Conservation (phyloP, 2,888 invertebrate genomes). For the Leptarthrus brevirostris region DNA sequence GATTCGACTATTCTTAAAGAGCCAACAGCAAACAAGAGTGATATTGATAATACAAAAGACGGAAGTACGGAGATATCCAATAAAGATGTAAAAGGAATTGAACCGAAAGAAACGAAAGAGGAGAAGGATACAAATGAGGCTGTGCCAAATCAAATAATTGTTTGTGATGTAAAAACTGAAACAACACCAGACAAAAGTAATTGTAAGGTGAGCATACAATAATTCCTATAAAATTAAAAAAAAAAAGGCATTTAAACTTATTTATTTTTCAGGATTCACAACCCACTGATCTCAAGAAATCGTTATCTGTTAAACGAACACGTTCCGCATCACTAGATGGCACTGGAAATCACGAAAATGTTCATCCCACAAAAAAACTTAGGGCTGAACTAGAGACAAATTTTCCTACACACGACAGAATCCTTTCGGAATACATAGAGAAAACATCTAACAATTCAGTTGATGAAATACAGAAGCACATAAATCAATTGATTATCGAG, state of each 20-base stretch:
- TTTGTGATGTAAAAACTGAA: not conserved
- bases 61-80: not conserved
- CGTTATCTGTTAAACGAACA: conserved; percentile 39
- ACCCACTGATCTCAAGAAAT: conserved; percentile 42
- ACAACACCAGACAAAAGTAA: not conserved
- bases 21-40: not conserved
- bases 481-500: conserved; percentile 74
- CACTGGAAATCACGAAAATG: conserved; percentile 53
- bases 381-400: conserved; percentile 70
- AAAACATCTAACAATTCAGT: conserved; percentile 72
- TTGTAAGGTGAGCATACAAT: conserved; percentile 27
- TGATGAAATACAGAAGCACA: conserved; percentile 73
- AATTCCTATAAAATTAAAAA: no score
- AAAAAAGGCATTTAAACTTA: no score
- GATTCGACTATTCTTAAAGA: not conserved
- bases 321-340: conserved; percentile 43
- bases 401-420: conserved; percentile 71
- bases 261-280: conserved; percentile 12
- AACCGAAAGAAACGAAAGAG: not conserved
- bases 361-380: conserved; percentile 65
- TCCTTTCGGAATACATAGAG: conserved; percentile 75
- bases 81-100: not conserved
- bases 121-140: conserved; percentile 24
- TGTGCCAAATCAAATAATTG: conserved; percentile 5
- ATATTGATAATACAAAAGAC: not conserved